phyloP scores from a whole-genome alignment of 1,140 invertebrate species.

The Sinonovacula constricta region DNA sequence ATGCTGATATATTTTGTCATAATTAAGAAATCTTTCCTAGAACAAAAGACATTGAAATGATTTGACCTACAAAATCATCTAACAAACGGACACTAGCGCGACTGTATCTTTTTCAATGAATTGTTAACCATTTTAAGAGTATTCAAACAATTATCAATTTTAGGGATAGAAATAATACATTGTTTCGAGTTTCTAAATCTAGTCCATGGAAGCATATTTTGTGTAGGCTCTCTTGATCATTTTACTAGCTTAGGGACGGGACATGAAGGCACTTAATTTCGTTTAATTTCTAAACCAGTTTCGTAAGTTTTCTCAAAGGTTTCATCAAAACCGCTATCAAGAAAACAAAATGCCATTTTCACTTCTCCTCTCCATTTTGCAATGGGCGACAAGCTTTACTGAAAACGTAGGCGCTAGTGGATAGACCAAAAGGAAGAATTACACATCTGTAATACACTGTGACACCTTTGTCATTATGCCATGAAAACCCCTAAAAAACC shows the following conservation, averaged over 20 bases:
- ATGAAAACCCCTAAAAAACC: too few relatives aligned
- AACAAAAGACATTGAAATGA: constrained; percentile 15
- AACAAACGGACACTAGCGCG: neutral
- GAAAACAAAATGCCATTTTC: neutral
- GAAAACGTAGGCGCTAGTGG: too few relatives aligned
- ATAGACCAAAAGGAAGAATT: too few relatives aligned
- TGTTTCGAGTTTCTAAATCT: too few relatives aligned
- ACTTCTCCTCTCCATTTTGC: too few relatives aligned
- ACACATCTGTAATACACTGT: too few relatives aligned
- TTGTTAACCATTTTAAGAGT: too few relatives aligned
- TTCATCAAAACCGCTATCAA: constrained; percentile 15
- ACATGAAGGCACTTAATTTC: neutral
- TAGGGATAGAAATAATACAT: too few relatives aligned
- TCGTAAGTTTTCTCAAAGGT: neutral
- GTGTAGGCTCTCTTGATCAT: neutral
- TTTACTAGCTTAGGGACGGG: neutral
- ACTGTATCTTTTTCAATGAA: neutral
- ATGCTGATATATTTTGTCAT: constrained; percentile 25
- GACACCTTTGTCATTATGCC: too few relatives aligned
- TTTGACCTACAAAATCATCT: constrained; percentile 26
- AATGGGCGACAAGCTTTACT: too few relatives aligned
- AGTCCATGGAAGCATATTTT: too few relatives aligned
- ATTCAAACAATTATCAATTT: too few relatives aligned
- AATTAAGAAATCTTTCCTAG: constrained; percentile 27
- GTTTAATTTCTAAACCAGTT: neutral